A percentile compares a stretch with the other conserved stretches of the same genome.
Conservation (phyloP, 1,140 invertebrate species). For the Mactra quadrangularis region DNA sequence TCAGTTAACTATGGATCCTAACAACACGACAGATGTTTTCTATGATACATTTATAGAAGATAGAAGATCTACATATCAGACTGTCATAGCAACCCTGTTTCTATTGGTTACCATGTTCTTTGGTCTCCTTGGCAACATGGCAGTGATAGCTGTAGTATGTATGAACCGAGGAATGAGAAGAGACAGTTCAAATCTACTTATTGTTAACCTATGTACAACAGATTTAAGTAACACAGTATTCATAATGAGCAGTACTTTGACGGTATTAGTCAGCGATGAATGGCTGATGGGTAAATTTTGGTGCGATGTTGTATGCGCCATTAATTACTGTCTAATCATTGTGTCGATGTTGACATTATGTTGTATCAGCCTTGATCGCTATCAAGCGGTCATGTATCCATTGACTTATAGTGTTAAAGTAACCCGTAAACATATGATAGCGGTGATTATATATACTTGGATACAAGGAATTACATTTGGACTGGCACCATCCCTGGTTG, state of each 20-base stretch:
- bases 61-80: conserved; percentile 44
- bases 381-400: conserved; percentile 77
- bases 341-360: conserved; percentile 82
- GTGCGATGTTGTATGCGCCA: conserved; percentile 77
- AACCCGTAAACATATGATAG: conserved; percentile 63
- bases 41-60: neutral
- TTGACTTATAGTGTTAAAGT: conserved; percentile 73
- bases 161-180: conserved; percentile 67
- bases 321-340: conserved; percentile 82
- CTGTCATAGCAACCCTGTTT: conserved; percentile 52
- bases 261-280: conserved; percentile 68
- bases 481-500: conserved; percentile 69
- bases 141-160: conserved; percentile 74
- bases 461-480: conserved; percentile 77
- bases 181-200: conserved; percentile 77
- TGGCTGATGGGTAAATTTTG: conserved; percentile 67
- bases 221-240: conserved; percentile 77
- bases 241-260: conserved; percentile 78
- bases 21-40: neutral
- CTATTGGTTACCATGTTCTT: conserved; percentile 69
- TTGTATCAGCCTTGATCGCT: conserved; percentile 81
- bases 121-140: conserved; percentile 75
- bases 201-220: conserved; percentile 79
- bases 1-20: neutral
- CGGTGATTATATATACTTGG: conserved; percentile 76